Percentiles rank a stretch among this genome's conserved stretches.
Conservation (phyloP, 2,888 invertebrate genomes). For the Abrostola triplasia region DNA sequence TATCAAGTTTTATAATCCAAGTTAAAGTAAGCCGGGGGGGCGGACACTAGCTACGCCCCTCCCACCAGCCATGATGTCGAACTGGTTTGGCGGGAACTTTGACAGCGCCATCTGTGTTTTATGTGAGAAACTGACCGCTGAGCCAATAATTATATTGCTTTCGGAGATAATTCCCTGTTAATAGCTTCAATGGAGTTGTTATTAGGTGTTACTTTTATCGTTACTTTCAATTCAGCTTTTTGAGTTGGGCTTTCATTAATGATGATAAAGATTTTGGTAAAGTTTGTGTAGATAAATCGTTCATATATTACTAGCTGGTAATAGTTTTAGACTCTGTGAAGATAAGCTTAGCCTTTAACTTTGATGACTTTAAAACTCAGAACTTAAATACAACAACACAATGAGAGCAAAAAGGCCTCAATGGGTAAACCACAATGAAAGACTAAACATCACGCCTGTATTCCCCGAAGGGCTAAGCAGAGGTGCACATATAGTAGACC, state of each 20-base stretch:
- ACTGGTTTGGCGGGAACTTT: slow-evolving; percentile 47
- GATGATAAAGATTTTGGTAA: too few relatives aligned
- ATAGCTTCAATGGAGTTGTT: neutral
- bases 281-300: too few relatives aligned
- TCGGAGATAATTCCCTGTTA: neutral
- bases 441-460: too few relatives aligned
- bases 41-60: slow-evolving; percentile 47
- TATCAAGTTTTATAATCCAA: slow-evolving; percentile 42
- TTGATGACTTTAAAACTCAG: too few relatives aligned
- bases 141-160: neutral
- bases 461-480: too few relatives aligned
- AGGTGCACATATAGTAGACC: too few relatives aligned
- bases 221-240: neutral
- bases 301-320: too few relatives aligned
- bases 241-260: neutral
- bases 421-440: too few relatives aligned
- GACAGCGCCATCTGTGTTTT: slow-evolving; percentile 48
- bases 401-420: too few relatives aligned
- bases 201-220: neutral
- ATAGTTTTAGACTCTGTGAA: too few relatives aligned
- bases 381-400: too few relatives aligned
- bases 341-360: too few relatives aligned
- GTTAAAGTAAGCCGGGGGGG: slow-evolving; percentile 43
- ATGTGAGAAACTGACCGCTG: slow-evolving; percentile 11
- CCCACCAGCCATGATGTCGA: slow-evolving; percentile 49